Conservation (phyloP, 1,140 invertebrate species). For the Heliothis subflexa region DNA sequence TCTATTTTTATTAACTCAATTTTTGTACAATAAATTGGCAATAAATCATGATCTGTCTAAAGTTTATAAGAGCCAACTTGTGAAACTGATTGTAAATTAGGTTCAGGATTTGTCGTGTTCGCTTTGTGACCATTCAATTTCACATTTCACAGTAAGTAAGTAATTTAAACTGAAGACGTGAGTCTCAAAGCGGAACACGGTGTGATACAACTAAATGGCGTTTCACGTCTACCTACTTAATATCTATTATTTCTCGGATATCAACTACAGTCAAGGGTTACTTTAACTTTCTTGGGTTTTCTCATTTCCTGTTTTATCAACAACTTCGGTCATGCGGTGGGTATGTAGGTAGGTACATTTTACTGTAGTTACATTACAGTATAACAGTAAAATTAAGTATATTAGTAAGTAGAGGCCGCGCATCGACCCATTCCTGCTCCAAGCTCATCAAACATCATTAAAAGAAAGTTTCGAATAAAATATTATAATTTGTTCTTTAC, state of each 20-base stretch:
- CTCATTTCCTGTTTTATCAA: too few species aligned
- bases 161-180: background rate
- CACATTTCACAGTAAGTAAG: background rate
- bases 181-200: background rate
- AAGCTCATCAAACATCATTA: background rate
- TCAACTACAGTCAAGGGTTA: background rate
- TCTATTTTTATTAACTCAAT: too few species aligned
- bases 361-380: too few species aligned
- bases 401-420: too few species aligned
- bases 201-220: background rate
- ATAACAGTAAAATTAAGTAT: too few species aligned
- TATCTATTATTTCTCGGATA: background rate
- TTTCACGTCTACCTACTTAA: background rate
- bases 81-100: background rate
- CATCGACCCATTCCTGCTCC: too few species aligned
- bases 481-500: conserved; percentile 1
- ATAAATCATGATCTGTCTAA: too few species aligned
- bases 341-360: too few species aligned
- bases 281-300: too few species aligned
- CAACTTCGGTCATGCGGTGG: too few species aligned
- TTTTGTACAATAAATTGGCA: too few species aligned
- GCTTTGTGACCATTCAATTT: conserved; percentile 2
- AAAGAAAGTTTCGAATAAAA: background rate
- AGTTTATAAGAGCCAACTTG: background rate
- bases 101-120: background rate